Conservation (phyloP, 2,113 vertebrate species). For the Crypturellus undulatus region DNA sequence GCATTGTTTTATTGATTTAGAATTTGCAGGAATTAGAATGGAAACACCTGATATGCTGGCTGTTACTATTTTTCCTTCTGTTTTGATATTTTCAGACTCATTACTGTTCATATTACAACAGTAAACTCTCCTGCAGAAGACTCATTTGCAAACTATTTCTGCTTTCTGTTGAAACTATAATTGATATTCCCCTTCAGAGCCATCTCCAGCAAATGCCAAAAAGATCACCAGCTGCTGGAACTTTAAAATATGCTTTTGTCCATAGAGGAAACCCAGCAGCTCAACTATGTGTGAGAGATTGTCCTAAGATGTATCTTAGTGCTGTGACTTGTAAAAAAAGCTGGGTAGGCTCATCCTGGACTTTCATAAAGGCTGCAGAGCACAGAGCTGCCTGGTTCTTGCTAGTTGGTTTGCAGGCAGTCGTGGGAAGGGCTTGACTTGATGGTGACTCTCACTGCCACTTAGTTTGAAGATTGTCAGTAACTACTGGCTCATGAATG, state of each 20-base stretch:
- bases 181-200: neutral
- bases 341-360: neutral
- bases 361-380: neutral
- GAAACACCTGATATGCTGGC: neutral
- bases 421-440: neutral
- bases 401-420: neutral
- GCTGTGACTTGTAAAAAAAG: neutral
- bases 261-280: neutral
- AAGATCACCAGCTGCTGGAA: neutral
- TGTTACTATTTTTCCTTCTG: neutral
- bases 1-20: neutral
- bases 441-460: neutral
- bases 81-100: constrained; percentile 14
- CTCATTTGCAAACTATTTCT: neutral
- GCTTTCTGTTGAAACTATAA: neutral
- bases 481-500: neutral
- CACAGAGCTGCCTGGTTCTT: neutral
- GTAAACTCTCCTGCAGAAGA: neutral
- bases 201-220: neutral
- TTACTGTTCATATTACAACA: neutral
- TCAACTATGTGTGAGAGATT: neutral
- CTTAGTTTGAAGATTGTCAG: neutral
- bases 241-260: neutral
- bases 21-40: neutral
- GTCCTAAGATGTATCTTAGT: neutral